Base-by-base conservation (phyloP, 2,888 invertebrate genomes). In the Idaea aversata region DNA sequence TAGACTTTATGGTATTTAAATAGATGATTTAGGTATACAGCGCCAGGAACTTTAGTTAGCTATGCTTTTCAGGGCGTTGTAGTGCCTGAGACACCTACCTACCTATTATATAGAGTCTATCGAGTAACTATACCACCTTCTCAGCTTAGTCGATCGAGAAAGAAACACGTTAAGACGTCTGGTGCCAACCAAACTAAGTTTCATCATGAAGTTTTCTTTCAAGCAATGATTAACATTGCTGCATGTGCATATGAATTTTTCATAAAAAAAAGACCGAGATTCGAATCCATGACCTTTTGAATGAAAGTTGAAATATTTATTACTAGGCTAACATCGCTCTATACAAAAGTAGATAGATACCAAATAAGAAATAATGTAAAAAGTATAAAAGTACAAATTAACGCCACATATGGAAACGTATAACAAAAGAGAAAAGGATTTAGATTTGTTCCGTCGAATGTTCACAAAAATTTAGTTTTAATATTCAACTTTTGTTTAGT, bases 361-460 rank as follows among this genome's bases (percentile, higher is more conserved):
- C 47, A 13, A 47, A 13, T 47, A 47, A 10, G 10, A 47, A 47
- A 6, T 47, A 10, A 47, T 47, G 47, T 47, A 47, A 13, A 47
- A 13, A 13, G 47, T 47, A 47, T 47, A 47, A 5, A 2, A 47
- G 47, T 47, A 47, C 47, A 77, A 86, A 88, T 88, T 87, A 86
- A 85, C 77, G 83, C 79, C 77, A 77, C 77, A 72, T 7, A 76
- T 66, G 66, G 76, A 65, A 77, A 75, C 77, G 75, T 73, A 78
- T 75, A 72, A 76, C 73, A 63, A 62, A 25, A 69, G 72, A 75
- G 76, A 73, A 79, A 83, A 78, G 80, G 81, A 81, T 83, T 85
- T 80, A 74, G 78, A 78, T 79, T 83, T 81, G 80, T 77, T 81
- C 75, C 70, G 71, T 70, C 73, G 76, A 80, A 78, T 75, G 75